Evolutionary conservation across 2,888 invertebrate genomes (phyloP).

Genomic region (Emesis castigata): DNA sequence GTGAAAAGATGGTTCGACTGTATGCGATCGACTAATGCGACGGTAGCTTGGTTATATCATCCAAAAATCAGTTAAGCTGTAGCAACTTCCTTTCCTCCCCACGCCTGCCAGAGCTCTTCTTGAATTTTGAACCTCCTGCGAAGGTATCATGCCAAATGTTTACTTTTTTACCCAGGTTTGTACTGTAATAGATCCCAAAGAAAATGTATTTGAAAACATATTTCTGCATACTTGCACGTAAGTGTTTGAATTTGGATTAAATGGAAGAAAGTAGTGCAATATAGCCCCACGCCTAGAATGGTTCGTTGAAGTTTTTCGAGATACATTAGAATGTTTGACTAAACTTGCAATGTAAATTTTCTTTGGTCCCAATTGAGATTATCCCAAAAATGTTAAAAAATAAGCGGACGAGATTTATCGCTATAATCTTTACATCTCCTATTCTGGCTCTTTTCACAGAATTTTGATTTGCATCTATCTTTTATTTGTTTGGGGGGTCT

Average conservation of each 20-base stretch:
- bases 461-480: constrained; percentile 49
- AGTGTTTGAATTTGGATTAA: constrained; percentile 14
- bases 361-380: not conserved
- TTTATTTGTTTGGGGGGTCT: not conserved
- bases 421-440: constrained; percentile 14
- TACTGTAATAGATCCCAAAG: constrained; percentile 10
- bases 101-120: not conserved
- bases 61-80: not conserved
- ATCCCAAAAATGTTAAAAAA: constrained; percentile 14
- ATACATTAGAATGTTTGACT: not conserved
- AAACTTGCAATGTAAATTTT: not conserved
- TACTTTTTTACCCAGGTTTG: constrained; percentile 11
- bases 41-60: not conserved
- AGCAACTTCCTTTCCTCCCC: not conserved
- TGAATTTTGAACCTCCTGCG: not conserved
- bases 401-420: constrained; percentile 13
- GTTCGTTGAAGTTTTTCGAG: constrained; percentile 9
- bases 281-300: constrained; percentile 6
- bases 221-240: constrained; percentile 11
- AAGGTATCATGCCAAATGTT: constrained; percentile 6
- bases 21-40: no score
- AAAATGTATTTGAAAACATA: constrained; percentile 11
- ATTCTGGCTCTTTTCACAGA: constrained; percentile 49
- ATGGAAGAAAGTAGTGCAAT: constrained; percentile 10
- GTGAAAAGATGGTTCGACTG: no score